Evolutionary conservation across 2,888 invertebrate species (phyloP), one percentile per base, ranked within the genome.

Genomic region (Minunthozetes semirufus): DNA sequence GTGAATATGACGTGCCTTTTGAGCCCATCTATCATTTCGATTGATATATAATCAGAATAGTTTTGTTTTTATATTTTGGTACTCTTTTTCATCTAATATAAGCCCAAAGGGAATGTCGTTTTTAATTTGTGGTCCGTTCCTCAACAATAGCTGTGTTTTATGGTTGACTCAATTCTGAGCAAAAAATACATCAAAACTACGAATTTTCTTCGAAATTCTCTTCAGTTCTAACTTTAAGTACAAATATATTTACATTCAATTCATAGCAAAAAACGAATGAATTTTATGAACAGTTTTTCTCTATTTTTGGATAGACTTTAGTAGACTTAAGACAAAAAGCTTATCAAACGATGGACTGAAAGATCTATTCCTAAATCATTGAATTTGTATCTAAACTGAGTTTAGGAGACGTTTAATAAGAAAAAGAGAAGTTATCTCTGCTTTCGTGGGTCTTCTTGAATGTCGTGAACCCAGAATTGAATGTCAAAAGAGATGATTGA

Each of bases 171-270:
- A 50, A 50, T 50, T 50, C 13, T 50, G 50, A 50, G 50, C 50
- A 50, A 50, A 50, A 11, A 50, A 50, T n/a, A 50, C 42, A 42
- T 42, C 42, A 42, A 42, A 42, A 42, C 42, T 42, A 42, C 11
- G 5, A 42, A 42, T 42, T 42, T 8, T 42, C 42, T 42, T 6
- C 42, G 11, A 1, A 50, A n/a, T 50, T 19, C n/a, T 50, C 19
- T 50, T 50, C 50, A n/a, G 0, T 50, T 50, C 19, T 50, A 50
- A n/a, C 50, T 17, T n/a, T 50, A n/a, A 17, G 13, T 50, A n/a
- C 50, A 50, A 50, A 50, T 50, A 50, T 50, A 50, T 50, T 50
- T 50, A 50, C 50, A 50, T n/a, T 50, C 48, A 50, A 50, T 50
- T 50, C 50, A 19, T 50, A n/a, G 19, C 50, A 19, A 50, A 50